Conservation (phyloP, 2,797 vertebrate species). For the Tapirus indicus region DNA sequence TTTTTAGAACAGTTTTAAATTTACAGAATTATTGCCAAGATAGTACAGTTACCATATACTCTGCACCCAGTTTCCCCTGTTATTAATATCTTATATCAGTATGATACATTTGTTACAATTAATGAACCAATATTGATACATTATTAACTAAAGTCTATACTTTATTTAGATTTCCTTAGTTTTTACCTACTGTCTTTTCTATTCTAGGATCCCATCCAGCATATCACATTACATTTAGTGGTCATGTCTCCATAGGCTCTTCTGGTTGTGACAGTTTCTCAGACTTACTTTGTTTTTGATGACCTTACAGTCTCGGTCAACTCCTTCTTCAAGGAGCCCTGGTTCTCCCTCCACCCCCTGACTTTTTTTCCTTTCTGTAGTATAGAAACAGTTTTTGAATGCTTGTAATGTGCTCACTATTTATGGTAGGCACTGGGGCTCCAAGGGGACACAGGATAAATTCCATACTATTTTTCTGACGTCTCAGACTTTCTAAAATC, state of each 20-base stretch:
- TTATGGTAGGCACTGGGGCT: neutral
- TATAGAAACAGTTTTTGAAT: neutral
- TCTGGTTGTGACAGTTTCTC: neutral
- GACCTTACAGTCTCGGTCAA: neutral
- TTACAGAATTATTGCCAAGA: neutral
- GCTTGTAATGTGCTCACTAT: neutral
- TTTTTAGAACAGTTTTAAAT: neutral
- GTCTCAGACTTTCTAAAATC: neutral
- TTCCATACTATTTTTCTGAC: neutral
- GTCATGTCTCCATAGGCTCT: neutral
- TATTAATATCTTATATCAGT: neutral
- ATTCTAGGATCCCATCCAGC: neutral
- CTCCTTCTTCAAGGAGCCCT: neutral
- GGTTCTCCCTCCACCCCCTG: neutral
- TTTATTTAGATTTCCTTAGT: neutral
- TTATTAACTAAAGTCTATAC: neutral
- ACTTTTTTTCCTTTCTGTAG: neutral
- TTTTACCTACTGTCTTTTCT: neutral
- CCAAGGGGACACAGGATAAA: neutral
- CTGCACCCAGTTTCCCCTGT: neutral
- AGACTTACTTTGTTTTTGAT: neutral
- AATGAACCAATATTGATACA: neutral
- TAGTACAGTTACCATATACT: neutral
- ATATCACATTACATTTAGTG: neutral
- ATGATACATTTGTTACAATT: neutral